Percentiles rank a stretch among this genome's conserved stretches.
These are phyloP conservation scores for Rutilus rutilus DNA, from an alignment of 2,113 vertebrate species.

Conservation along the genomic window DNA sequence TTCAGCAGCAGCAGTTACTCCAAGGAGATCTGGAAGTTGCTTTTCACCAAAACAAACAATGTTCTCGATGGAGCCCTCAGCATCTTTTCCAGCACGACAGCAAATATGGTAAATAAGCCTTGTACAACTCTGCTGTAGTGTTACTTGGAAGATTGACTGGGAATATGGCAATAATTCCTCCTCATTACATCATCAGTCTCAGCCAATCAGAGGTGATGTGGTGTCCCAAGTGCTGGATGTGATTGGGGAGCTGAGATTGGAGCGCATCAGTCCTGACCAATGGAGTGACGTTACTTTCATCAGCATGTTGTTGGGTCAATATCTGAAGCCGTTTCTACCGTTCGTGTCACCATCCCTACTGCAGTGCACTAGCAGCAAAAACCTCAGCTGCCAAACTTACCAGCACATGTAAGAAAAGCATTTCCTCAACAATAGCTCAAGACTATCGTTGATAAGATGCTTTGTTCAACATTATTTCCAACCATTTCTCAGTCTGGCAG, in stretches of 20 bases:
- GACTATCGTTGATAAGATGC: neutral
- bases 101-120: neutral
- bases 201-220: neutral
- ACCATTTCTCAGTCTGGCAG: conserved; percentile 19
- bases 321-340: conserved; percentile 63
- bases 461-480: neutral
- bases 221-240: conserved; percentile 38
- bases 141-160: neutral
- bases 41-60: conserved; percentile 61
- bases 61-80: conserved; percentile 70
- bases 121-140: neutral
- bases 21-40: conserved; percentile 58
- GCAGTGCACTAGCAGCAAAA: conserved; percentile 65
- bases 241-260: conserved; percentile 40
- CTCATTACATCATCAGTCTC: conserved; percentile 21
- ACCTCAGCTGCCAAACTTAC: conserved; percentile 72
- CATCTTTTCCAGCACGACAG: conserved; percentile 60
- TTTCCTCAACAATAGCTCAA: neutral
- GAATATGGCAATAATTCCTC: neutral
- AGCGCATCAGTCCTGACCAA: conserved; percentile 13
- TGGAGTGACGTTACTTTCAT: conserved; percentile 44
- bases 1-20: conserved; percentile 60
- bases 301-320: conserved; percentile 60
- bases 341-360: conserved; percentile 64
- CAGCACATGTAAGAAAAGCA: conserved; percentile 66